Evolutionary conservation across 2,888 invertebrate genomes (phyloP).

Genomic region (Heteropelma amictum): DNA sequence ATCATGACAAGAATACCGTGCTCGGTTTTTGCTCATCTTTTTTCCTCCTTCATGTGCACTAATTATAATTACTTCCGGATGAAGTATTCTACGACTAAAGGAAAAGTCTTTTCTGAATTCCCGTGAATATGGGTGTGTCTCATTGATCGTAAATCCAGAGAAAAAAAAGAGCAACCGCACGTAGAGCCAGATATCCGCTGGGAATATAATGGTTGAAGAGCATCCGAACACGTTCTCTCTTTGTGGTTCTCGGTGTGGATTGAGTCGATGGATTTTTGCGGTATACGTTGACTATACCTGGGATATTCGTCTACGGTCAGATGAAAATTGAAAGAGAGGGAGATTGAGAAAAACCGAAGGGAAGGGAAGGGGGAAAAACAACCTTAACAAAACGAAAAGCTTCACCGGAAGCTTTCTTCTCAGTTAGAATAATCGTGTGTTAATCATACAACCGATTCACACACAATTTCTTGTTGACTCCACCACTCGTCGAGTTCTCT

Average conservation of each 20-base stretch:
- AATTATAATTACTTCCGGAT: no score
- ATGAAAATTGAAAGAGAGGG: constrained; percentile 10
- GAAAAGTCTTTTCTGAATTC: no score
- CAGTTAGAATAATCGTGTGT: no score
- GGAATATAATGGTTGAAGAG: neutral
- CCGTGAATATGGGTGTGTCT: neutral
- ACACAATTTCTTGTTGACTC: no score
- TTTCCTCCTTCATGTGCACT: no score
- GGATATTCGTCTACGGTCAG: neutral
- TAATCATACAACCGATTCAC: no score
- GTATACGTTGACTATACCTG: neutral
- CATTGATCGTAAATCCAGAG: constrained; percentile 6
- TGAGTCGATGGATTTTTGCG: constrained; percentile 35
- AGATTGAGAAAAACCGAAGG: constrained; percentile 33
- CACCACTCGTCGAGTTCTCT: no score
- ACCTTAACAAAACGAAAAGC: neutral
- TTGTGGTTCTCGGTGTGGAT: constrained; percentile 3
- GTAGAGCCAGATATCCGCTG: neutral
- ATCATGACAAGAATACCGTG: no score
- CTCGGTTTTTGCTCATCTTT: no score
- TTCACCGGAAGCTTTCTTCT: neutral
- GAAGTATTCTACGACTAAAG: no score
- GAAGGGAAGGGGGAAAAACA: neutral
- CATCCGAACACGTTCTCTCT: constrained; percentile 12
- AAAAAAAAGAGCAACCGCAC: neutral